phyloP scores from a whole-genome alignment of 2,797 vertebrate species.

The Podarcis siculus region DNA sequence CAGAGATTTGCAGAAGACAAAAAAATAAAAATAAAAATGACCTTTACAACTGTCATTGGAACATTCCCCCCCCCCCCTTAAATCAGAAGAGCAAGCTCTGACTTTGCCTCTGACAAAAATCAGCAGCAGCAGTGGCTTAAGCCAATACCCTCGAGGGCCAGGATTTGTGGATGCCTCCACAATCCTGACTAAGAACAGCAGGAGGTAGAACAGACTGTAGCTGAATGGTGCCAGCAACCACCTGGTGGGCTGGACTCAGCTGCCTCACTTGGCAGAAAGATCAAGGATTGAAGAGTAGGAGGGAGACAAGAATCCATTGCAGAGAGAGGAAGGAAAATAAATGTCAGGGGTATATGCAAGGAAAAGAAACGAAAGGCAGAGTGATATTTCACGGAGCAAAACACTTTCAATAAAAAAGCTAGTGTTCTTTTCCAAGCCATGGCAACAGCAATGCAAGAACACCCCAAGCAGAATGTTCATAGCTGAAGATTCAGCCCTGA shows the following conservation, averaged over 20 bases:
- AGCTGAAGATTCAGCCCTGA: background rate
- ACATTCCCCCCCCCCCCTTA: too few relatives aligned
- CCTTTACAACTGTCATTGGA: rapidly evolving
- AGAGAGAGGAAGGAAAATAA: background rate
- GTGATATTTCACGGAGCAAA: rapidly evolving
- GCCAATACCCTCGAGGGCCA: rapidly evolving
- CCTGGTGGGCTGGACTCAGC: conserved; percentile 29
- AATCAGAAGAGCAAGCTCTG: background rate
- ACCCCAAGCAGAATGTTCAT: background rate
- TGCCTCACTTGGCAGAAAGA: conserved; percentile 15
- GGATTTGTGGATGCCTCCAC: background rate
- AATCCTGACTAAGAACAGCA: conserved; percentile 11
- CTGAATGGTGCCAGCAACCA: background rate
- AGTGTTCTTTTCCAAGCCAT: background rate
- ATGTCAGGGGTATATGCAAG: background rate
- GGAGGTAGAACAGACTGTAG: rapidly evolving
- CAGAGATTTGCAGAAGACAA: background rate
- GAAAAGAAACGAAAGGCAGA: background rate
- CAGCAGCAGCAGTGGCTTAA: background rate
- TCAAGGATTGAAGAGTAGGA: conserved; percentile 3
- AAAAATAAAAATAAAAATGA: background rate
- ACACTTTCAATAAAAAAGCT: conserved; percentile 13
- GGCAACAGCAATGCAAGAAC: background rate
- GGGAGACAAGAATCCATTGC: background rate
- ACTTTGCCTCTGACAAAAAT: background rate